Conservation (phyloP, 2,113 vertebrate genomes). For the Perca flavescens region DNA sequence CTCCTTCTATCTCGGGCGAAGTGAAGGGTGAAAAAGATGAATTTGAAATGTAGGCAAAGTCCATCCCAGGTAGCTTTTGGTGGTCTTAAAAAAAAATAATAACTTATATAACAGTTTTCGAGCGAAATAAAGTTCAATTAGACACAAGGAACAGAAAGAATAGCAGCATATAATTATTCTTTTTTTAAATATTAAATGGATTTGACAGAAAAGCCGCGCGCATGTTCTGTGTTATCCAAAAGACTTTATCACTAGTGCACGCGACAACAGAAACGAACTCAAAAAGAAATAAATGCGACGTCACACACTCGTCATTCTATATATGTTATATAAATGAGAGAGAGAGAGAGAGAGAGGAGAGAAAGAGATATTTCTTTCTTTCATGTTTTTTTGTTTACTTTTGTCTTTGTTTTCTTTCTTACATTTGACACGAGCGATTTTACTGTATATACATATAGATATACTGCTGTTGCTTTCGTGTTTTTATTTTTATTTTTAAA, state of each 20-base stretch:
- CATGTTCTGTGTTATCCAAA: neutral
- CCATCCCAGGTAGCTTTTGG: conserved; percentile 19
- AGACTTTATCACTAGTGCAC: neutral
- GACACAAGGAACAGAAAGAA: neutral
- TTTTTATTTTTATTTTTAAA: too few relatives aligned
- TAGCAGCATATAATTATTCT: too few relatives aligned
- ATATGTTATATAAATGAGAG: neutral
- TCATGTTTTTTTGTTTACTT: too few relatives aligned
- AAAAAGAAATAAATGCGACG: neutral
- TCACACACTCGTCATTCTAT: neutral
- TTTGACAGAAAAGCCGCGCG: neutral
- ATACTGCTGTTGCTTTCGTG: too few relatives aligned
- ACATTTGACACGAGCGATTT: too few relatives aligned
- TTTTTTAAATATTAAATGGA: neutral
- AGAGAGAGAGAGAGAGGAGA: neutral
- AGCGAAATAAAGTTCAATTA: neutral
- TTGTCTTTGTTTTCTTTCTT: too few relatives aligned
- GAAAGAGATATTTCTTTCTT: too few relatives aligned
- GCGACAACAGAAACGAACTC: neutral
- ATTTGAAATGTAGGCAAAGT: conserved; percentile 34
- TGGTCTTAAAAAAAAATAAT: neutral
- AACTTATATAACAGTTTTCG: neutral
- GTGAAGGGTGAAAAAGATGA: conserved; percentile 25
- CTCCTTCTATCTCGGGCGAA: neutral
- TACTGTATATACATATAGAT: too few relatives aligned